phyloP scores from a whole-genome alignment of 2,113 vertebrate species.

The Mesoclemmys tuberculata region DNA sequence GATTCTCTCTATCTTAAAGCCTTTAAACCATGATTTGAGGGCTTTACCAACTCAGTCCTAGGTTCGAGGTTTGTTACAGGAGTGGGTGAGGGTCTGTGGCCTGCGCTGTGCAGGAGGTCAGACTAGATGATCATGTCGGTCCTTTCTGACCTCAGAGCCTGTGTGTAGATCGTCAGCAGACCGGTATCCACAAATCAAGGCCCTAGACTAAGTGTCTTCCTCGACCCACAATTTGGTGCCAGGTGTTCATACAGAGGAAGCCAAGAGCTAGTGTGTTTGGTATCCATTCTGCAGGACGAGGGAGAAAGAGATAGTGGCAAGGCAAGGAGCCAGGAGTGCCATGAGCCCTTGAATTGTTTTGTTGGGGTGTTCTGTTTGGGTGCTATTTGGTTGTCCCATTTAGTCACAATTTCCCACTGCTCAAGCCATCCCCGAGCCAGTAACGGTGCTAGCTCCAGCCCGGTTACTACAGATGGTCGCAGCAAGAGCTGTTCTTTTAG shows the following conservation, averaged over 20 bases:
- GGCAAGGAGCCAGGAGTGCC: neutral
- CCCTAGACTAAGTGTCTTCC: neutral
- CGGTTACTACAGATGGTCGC: neutral
- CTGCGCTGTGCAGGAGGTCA: too few relatives aligned
- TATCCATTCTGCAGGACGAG: neutral
- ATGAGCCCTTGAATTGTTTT: neutral
- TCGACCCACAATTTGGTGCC: neutral
- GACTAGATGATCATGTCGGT: too few relatives aligned
- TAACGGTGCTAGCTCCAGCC: neutral
- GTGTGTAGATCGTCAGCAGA: neutral
- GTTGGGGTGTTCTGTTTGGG: too few relatives aligned
- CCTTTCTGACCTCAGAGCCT: too few relatives aligned
- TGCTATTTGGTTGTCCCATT: neutral
- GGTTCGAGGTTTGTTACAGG: too few relatives aligned
- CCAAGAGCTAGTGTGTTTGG: neutral
- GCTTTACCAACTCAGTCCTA: too few relatives aligned
- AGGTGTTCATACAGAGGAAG: neutral
- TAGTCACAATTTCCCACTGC: neutral
- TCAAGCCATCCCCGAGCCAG: neutral
- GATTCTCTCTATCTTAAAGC: too few relatives aligned
- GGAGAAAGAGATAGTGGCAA: neutral
- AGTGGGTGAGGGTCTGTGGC: too few relatives aligned
- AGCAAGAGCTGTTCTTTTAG: neutral
- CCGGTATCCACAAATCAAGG: too few relatives aligned
- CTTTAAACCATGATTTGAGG: too few relatives aligned